Evolutionary conservation across 2,797 vertebrate species (phyloP), one percentile per base, ranked within the genome.

Genomic region (Notolepis coatsorum): DNA sequence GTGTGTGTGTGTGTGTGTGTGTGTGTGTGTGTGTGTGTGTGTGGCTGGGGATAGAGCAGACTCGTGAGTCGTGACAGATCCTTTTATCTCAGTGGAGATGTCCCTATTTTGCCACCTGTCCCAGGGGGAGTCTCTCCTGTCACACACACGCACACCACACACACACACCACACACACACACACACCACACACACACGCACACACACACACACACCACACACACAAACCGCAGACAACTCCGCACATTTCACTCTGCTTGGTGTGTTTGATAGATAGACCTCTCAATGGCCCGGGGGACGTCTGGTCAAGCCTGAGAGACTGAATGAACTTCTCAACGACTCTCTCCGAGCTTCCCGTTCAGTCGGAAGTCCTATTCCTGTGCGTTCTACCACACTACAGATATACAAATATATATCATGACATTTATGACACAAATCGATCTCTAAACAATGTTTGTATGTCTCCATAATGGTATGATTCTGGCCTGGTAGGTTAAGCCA

Each of bases 1-100:
- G 5, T 43, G 24, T 31, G 25, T 5, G 15, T 13, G 28, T n/a
- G n/a, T 35, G 2, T 35, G 39, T 45, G 13, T 18, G 46, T 48
- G n/a, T 7, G n/a, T 30, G 47, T 31, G 27, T 17, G 18, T 51
- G 28, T 47, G 45, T 31, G 48, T 33, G 48, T 18, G 48, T 18
- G 28, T 9, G 7, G 28, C 17, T 18, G 17, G 15, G 7, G 17
- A 20, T 1, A 5, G 13, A 10, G 25, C 17, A 3, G 18, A 20
- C 13, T 42, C 30, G 12, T 42, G 2, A 5, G 25, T 57, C 20
- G 5, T 39, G 56, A 46, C 24, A 35, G 42, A 47, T 48, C 27
- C 56, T 23, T 54, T 68, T 48, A 57, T 65, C 25, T 30, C 15
- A 9, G 10, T 24, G 12, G 54, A 33, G 15, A 66, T 41, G 56